phyloP scores from a whole-genome alignment of 2,113 vertebrate genomes.

The Podiceps cristatus region DNA sequence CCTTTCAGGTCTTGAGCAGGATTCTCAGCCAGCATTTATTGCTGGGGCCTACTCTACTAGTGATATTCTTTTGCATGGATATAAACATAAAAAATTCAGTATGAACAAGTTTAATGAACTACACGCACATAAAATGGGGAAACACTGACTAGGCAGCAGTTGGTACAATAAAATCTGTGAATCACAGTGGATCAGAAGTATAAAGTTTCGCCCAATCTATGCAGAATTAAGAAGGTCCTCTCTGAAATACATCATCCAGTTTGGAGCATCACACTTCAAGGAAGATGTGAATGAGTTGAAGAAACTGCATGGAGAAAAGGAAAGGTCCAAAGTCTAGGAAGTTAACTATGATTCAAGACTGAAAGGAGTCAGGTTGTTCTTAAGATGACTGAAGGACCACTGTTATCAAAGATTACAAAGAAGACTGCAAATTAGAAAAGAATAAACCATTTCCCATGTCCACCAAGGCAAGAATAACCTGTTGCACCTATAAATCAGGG shows the following conservation, averaged over 20 bases:
- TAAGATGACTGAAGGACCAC: background rate
- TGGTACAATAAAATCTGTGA: background rate
- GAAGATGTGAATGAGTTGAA: background rate
- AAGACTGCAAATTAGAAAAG: background rate
- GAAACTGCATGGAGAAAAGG: background rate
- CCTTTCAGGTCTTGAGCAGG: background rate
- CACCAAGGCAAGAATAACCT: background rate
- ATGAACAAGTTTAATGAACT: background rate
- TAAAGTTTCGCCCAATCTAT: background rate
- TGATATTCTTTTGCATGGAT: background rate
- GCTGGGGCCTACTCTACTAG: background rate
- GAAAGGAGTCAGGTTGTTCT: background rate
- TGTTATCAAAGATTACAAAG: background rate
- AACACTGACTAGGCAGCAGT: background rate
- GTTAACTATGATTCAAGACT: background rate
- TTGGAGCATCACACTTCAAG: background rate
- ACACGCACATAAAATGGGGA: background rate
- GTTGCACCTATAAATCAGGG: background rate
- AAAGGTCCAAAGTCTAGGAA: background rate
- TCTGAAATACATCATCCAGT: background rate
- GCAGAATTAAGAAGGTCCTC: background rate
- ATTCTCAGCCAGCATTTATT: background rate
- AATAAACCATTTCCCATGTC: background rate
- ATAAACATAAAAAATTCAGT: background rate
- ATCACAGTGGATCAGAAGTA: background rate